Percentiles rank a stretch among this genome's conserved stretches.
These are phyloP conservation scores for Macrotus californicus DNA, from an alignment of 2,113 vertebrate genomes.

Conservation along the genomic window DNA sequence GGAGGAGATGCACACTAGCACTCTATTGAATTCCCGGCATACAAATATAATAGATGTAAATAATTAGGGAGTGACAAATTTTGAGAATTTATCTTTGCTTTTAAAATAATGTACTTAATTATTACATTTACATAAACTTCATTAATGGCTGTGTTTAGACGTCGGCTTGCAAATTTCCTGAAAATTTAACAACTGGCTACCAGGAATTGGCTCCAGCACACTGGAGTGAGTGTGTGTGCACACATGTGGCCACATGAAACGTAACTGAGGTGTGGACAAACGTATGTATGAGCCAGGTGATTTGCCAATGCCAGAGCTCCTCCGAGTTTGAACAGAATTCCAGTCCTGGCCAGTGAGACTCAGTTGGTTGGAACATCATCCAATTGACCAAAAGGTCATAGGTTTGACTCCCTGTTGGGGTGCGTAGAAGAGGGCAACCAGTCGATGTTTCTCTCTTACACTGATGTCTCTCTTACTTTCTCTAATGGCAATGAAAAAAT, in stretches of 20 bases:
- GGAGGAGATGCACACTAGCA: not conserved
- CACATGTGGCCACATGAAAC: not conserved
- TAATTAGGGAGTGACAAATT: not conserved
- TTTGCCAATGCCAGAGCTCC: not conserved
- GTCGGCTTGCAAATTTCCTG: not conserved
- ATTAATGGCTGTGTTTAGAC: not conserved
- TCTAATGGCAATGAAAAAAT: too few species aligned
- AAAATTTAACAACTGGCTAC: not conserved
- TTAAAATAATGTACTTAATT: not conserved
- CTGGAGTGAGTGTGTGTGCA: not conserved
- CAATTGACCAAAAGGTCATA: too few species aligned
- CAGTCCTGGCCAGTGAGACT: not conserved
- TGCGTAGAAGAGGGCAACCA: too few species aligned
- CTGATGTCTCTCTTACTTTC: too few species aligned
- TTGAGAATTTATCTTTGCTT: not conserved
- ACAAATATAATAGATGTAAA: not conserved
- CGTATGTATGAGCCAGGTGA: not conserved
- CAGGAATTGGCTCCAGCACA: not conserved
- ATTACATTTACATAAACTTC: not conserved
- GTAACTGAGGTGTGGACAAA: not conserved
- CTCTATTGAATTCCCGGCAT: not conserved
- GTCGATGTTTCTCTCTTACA: too few species aligned
- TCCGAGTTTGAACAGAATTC: slow-evolving; percentile 5
- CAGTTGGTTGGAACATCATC: too few species aligned
- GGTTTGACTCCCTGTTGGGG: too few species aligned